Percentiles rank a stretch among this genome's conserved stretches.
Evolutionary conservation across 2,113 vertebrate species (phyloP).

Genomic region (Lethenteron reissneri): DNA sequence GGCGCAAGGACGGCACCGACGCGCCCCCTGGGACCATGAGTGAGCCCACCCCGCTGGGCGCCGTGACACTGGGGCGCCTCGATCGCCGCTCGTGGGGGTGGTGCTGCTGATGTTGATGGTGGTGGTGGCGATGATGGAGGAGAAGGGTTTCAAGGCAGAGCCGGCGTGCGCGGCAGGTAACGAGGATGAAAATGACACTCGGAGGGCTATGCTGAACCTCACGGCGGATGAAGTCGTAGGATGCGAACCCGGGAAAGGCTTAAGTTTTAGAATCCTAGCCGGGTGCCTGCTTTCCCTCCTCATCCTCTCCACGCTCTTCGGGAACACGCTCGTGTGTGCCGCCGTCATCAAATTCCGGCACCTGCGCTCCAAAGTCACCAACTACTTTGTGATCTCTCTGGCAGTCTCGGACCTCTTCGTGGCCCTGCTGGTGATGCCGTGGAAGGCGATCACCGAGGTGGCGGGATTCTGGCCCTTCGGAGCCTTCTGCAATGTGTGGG

Average conservation of each 20-base stretch:
- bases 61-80: no score
- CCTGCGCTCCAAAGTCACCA: slow-evolving; percentile 61
- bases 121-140: no score
- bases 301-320: slow-evolving; percentile 65
- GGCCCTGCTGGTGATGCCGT: slow-evolving; percentile 80
- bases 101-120: no score
- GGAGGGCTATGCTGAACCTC: slow-evolving; percentile 28
- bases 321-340: slow-evolving; percentile 62
- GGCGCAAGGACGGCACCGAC: no score
- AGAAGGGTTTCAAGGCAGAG: not conserved
- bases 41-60: no score
- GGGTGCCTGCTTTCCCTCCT: slow-evolving; percentile 47
- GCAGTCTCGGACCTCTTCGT: slow-evolving; percentile 72
- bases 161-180: slow-evolving; percentile 12
- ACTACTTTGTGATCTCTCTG: slow-evolving; percentile 69
- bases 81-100: no score
- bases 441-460: slow-evolving; percentile 77
- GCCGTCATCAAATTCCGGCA: slow-evolving; percentile 59
- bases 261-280: slow-evolving; percentile 32
- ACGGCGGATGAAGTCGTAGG: slow-evolving; percentile 19
- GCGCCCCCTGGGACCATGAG: no score
- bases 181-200: slow-evolving; percentile 16
- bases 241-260: slow-evolving; percentile 15
- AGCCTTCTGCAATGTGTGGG: slow-evolving; percentile 68
- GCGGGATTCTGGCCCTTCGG: slow-evolving; percentile 84